Base-by-base conservation (phyloP, 2,797 vertebrate species). In the Pristis pectinata region DNA sequence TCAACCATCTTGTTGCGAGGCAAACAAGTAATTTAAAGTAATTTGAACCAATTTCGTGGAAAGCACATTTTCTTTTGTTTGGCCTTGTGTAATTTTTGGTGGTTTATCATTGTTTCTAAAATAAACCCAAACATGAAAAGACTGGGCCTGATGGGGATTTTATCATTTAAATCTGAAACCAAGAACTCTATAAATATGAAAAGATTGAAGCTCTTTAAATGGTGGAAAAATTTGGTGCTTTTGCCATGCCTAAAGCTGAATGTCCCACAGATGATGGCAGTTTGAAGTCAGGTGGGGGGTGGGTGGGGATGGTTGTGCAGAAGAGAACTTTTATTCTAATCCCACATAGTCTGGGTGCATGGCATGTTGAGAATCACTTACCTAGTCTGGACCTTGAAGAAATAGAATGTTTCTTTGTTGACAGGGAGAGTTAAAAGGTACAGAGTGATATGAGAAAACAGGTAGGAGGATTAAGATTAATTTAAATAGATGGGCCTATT, bases 131-230 rank as follows among this genome's bases (percentile, higher is more conserved):
- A 67, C 2, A n/a, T 41, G n/a, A 24, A 91, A 91, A 64, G n/a
- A 19, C 41, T 91, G 59, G 64, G n/a, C 19, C 9, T 22, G 22
- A 67, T 64, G 87, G 87, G 59, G 87, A 0, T 91, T 91, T 91
- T 67, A n/a, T 91, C n/a, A 67, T 8, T 91, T 67, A 64, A 24
- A 67, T 24, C 17, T 91, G 87, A 91, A 91, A 91, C 87, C 59
- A 91, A 10, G 59, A 91, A 91, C 17, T 91, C 87, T 61, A 67
- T 67, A 67, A 67, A 91, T 67, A 91, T 70, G 27, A 61, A 56
- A 89, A 37, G 49, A 5, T 87, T 41, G 10, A 91, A 67, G n/a
- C n/a, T 64, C 7, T 37, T 13, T 22, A 22, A 34, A n/a, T 61
- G 22, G 61, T 91, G 17, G 87, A 64, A 64, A 37, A 67, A 67